Evolutionary conservation across 1,140 invertebrate species (phyloP).

Genomic region (Drosophila punjabiensis): DNA sequence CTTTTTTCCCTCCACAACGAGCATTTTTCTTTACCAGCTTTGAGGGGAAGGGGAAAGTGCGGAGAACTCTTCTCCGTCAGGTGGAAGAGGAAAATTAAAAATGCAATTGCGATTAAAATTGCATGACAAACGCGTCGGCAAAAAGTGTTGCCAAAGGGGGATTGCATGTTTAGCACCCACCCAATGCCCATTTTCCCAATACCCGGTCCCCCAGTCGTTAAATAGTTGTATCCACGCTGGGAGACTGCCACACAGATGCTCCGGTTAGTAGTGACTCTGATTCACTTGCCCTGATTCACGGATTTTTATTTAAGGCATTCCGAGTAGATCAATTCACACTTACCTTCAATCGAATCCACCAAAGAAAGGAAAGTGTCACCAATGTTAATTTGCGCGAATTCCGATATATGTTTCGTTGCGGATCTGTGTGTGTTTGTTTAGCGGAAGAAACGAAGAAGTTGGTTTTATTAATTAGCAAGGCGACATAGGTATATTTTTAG

Average conservation of each 20-base stretch:
- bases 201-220: constrained; percentile 12
- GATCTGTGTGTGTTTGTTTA: constrained; percentile 5
- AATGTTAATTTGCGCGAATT: constrained; percentile 37
- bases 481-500: constrained; percentile 37
- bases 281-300: constrained; percentile 41
- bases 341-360: constrained; percentile 59
- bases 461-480: constrained; percentile 56
- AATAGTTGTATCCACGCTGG: constrained; percentile 37
- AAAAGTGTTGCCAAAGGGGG: constrained; percentile 64
- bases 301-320: constrained; percentile 20
- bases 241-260: constrained; percentile 15
- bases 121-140: constrained; percentile 79
- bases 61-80: constrained; percentile 51
- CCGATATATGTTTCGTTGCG: constrained; percentile 42
- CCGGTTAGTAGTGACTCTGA: constrained; percentile 27
- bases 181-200: not conserved
- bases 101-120: constrained; percentile 83
- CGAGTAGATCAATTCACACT: constrained; percentile 67
- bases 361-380: constrained; percentile 51
- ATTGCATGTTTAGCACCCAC: constrained; percentile 66
- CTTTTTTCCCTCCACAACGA: constrained; percentile 29
- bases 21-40: constrained; percentile 62
- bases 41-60: not conserved
- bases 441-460: constrained; percentile 36
- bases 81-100: constrained; percentile 83